phyloP scores from a whole-genome alignment of 2,888 invertebrate genomes.

The Strigamia crassipes region DNA sequence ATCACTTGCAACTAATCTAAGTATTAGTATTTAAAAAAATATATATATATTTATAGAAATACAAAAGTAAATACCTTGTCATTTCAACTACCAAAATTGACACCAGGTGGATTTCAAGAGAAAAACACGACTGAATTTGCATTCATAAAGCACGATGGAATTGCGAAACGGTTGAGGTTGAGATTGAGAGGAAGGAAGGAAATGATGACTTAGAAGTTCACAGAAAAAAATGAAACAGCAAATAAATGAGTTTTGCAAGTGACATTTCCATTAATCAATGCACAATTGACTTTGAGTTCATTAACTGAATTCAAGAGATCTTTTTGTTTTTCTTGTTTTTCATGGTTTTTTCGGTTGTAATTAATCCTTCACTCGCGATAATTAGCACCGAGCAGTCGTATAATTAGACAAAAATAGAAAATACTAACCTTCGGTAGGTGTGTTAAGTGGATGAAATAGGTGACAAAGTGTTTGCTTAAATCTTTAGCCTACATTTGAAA shows the following conservation, averaged over 20 bases:
- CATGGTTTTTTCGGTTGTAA: neutral
- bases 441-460: slow-evolving; percentile 13
- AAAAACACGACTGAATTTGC: too few species aligned
- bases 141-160: neutral
- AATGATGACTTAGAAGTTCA: neutral
- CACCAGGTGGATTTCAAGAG: too few species aligned
- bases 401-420: slow-evolving; percentile 4
- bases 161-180: neutral
- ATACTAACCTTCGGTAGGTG: slow-evolving; percentile 16
- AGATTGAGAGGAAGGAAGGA: neutral
- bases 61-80: neutral
- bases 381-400: neutral
- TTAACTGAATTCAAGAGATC: neutral
- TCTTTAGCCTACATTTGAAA: slow-evolving; percentile 28
- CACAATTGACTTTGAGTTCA: slow-evolving; percentile 34
- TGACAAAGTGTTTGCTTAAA: slow-evolving; percentile 36
- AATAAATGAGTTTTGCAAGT: slow-evolving; percentile 2
- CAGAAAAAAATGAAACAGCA: neutral
- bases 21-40: neutral
- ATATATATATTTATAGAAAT: neutral
- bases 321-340: neutral
- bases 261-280: slow-evolving; percentile 31
- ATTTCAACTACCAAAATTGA: neutral
- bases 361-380: neutral
- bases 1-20: neutral